Evolutionary conservation across 2,888 invertebrate genomes (phyloP), one percentile per base, ranked within the genome.

Genomic region (Dysmachus trigonus): DNA sequence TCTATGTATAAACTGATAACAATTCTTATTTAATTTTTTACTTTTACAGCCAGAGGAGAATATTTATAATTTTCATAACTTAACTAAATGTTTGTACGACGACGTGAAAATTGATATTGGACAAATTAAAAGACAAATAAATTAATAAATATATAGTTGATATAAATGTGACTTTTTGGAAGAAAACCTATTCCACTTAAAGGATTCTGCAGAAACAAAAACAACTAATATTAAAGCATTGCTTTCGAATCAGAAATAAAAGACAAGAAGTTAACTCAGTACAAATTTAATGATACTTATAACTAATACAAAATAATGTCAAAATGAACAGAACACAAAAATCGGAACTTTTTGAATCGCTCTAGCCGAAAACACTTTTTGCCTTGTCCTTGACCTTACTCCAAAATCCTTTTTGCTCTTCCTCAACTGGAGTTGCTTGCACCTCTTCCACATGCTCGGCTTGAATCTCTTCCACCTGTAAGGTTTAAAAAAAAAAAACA

Each of bases 341-440:
- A 38, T 0, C 7, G 35, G 5, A 71, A 22, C 71, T 10, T 6
- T 33, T n/a, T 33, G 30, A 41, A 31, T 1, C 38, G 15, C 8
- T 2, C 35, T 85, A 85, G 10, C 85, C 85, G 18, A 85, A 85
- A 2, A 85, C 74, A 85, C 18, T 41, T 30, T 85, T 85, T n/a
- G 83, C 83, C 30, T 83, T 83, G 38, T 83, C 72, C 41, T 83
- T 83, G 15, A 85, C 18, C 31, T 73, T 85, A 10, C 74, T 33
- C 85, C 85, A 85, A 27, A 85, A 74, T 6, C 73, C 73, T 30
- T 72, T 85, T 22, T 74, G 51, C 6, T 47, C 74, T 18, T 51
- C 41, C 10, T 35, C 41, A 51, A 53, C 74, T 31, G 73, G 85
- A 31, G 41, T 35, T 27, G 85, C 74, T 51, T 73, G 73, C 13